Percentiles rank a stretch among this genome's conserved stretches.
phyloP scores from a whole-genome alignment of 2,888 invertebrate genomes.

The Chrysomela aeneicollis region DNA sequence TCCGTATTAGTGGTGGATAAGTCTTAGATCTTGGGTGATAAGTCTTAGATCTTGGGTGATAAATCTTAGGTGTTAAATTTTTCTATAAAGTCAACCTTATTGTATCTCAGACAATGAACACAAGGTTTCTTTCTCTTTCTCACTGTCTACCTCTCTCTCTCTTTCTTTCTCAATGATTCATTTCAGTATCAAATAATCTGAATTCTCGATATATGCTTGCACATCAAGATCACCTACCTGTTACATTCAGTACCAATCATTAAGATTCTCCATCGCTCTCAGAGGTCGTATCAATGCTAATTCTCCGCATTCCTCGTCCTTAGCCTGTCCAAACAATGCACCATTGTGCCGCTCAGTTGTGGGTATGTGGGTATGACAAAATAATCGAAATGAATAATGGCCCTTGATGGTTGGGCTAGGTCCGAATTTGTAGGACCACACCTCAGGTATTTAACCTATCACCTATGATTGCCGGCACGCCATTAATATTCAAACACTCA shows the following conservation, averaged over 20 bases:
- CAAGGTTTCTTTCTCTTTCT: too few relatives aligned
- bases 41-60: too few relatives aligned
- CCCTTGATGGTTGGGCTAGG: background rate
- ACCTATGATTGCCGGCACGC: conserved; percentile 44
- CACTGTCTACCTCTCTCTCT: too few relatives aligned
- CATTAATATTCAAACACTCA: background rate
- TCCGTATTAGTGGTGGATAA: too few relatives aligned
- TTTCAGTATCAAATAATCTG: too few relatives aligned
- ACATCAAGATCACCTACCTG: too few relatives aligned
- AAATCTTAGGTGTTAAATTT: too few relatives aligned
- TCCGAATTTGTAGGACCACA: conserved; percentile 47
- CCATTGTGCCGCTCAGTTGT: background rate
- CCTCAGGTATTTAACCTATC: conserved; percentile 60
- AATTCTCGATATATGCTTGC: too few relatives aligned
- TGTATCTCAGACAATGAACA: too few relatives aligned
- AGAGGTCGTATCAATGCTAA: background rate
- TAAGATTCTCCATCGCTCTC: background rate
- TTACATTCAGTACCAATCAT: background rate
- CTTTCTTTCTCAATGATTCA: too few relatives aligned
- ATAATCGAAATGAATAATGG: background rate
- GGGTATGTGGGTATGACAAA: background rate
- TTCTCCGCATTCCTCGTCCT: background rate
- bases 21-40: too few relatives aligned
- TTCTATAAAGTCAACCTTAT: too few relatives aligned
- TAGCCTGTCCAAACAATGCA: background rate